phyloP scores from a whole-genome alignment of 2,888 invertebrate species.

The Andrena bicolor region DNA sequence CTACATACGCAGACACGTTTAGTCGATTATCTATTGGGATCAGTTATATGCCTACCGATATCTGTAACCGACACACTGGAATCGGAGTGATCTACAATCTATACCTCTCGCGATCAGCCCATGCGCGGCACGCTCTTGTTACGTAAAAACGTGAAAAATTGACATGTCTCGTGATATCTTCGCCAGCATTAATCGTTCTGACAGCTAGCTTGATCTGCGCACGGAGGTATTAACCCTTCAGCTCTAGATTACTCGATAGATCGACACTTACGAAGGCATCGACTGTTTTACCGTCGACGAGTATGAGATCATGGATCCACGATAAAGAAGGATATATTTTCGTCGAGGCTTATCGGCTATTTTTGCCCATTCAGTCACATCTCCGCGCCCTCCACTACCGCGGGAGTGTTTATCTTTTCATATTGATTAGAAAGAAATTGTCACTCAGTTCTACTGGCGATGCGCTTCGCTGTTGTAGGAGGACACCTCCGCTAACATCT shows the following conservation, averaged over 20 bases:
- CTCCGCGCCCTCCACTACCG: background rate
- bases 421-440: background rate
- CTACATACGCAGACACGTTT: background rate
- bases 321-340: constrained; percentile 50
- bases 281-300: constrained; percentile 33
- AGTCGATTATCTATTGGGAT: constrained; percentile 23
- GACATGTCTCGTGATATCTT: background rate
- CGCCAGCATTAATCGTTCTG: constrained; percentile 1
- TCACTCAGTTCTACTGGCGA: background rate
- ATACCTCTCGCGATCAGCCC: background rate
- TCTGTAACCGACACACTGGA: background rate
- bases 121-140: background rate
- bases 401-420: constrained; percentile 12
- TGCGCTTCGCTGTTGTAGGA: background rate
- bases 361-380: constrained; percentile 31
- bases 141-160: background rate
- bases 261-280: constrained; percentile 28
- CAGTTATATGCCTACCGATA: constrained; percentile 4
- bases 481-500: no score
- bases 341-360: constrained; percentile 36
- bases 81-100: background rate
- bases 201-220: background rate
- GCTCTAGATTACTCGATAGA: background rate
- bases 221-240: background rate
- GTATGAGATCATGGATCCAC: constrained; percentile 56